Percentiles rank a stretch among this genome's conserved stretches.
phyloP scores from a whole-genome alignment of 2,797 vertebrate genomes.

The Rhabdophis nuchalis region DNA sequence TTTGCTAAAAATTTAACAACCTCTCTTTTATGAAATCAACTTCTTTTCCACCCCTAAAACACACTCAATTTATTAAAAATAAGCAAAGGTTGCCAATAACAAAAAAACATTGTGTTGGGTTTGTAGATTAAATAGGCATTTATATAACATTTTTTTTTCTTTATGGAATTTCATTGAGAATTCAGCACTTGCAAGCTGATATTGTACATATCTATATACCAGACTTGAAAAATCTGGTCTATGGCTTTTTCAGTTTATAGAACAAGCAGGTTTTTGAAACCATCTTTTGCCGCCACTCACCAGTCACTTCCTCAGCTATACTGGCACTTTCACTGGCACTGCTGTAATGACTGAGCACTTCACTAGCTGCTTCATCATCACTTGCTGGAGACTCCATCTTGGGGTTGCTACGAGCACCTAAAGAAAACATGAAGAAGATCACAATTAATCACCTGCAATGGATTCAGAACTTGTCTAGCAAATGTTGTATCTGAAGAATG shows the following conservation, averaged over 20 bases:
- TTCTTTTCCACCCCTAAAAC: background rate
- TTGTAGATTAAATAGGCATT: background rate
- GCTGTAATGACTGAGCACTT: conserved; percentile 86
- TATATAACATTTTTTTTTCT: background rate
- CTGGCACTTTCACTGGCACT: conserved; percentile 85
- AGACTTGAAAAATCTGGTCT: background rate
- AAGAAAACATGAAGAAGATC: background rate
- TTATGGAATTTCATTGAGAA: background rate
- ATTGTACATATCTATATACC: background rate
- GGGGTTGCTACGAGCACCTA: conserved; percentile 75
- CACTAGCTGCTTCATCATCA: conserved; percentile 88
- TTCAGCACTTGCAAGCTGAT: background rate
- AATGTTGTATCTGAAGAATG: background rate
- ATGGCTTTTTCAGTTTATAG: background rate
- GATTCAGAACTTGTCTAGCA: background rate
- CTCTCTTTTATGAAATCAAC: background rate
- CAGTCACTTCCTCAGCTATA: conserved; percentile 79
- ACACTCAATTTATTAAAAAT: no score
- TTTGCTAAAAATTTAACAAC: background rate
- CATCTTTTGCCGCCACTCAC: conserved; percentile 60
- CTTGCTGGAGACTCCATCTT: conserved; percentile 84
- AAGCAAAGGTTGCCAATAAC: background rate
- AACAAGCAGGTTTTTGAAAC: background rate
- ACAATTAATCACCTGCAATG: background rate
- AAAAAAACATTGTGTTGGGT: background rate